Evolutionary conservation across 1,140 invertebrate genomes (phyloP), one percentile per base, ranked within the genome.

Genomic region (Globodera ellingtonae): DNA sequence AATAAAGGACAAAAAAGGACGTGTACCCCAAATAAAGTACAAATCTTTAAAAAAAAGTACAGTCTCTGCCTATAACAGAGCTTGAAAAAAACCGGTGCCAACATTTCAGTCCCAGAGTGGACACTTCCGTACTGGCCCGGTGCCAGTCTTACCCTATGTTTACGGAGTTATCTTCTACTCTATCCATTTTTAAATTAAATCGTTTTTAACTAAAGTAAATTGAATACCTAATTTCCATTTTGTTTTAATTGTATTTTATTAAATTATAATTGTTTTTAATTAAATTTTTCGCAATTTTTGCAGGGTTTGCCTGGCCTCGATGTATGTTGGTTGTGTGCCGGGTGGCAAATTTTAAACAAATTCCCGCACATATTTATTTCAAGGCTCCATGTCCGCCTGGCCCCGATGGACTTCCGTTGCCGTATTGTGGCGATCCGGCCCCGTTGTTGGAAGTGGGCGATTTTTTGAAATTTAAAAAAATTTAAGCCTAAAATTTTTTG

Each of bases 381-480:
- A 5, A 98, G 90, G 96, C 96, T 59, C 96, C 96, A 3, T 98
- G 96, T 92, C 96, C 96, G 77, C 91, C 97, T 72, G 96, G 95
- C 72, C 92, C 93, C 21, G 95, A 98, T 90, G 96, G 96, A 79
- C 91, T 98, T 85, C 96, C 96, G 79, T 90, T 98, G 84, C 94
- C 94, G 47, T 95, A 95, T 82, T 98, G 96, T 91, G 95, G 79
- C 18, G 79, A 80, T 52, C 59, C 75, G 5, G 75, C 75, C 44
- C 75, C 75, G 0, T 47, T 77, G 5, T 10, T 59, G 9, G 75
- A 77, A 62, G 75, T 77, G 35, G 10, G n/a, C 6, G 18, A 59
- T n/a, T 15, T 18, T 62, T 59, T 15, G 56, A 59, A 59, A 18
- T 15, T 59, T 59, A 50, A 52, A 52, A 52, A 52, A 52, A 52